These are phyloP conservation scores for Tetanocera ferruginea DNA, from an alignment of 2,888 invertebrate genomes.

Conservation along the genomic window DNA sequence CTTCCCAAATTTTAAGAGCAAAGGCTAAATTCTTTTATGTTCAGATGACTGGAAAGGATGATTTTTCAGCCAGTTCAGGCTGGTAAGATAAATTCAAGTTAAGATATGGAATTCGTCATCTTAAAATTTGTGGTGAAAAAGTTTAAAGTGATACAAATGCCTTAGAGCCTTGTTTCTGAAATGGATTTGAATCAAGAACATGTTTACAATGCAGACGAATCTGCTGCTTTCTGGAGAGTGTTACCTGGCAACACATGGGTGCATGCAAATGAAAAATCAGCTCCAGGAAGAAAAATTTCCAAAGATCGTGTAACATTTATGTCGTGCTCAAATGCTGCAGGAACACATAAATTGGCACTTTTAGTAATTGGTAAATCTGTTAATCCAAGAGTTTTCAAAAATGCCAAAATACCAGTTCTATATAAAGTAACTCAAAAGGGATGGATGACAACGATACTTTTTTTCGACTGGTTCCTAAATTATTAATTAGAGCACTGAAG, in stretches of 20 bases:
- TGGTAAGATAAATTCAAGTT: conserved; percentile 46
- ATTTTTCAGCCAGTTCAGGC: conserved; percentile 43
- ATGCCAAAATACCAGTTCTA: conserved; percentile 46
- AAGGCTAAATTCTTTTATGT: conserved; percentile 48
- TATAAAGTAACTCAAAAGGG: no score
- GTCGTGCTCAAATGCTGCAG: conserved; percentile 49
- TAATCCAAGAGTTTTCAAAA: conserved; percentile 45
- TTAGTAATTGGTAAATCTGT: conserved; percentile 33
- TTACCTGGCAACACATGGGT: conserved; percentile 47
- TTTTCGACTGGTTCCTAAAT: conserved; percentile 48
- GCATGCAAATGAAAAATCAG: conserved; percentile 40
- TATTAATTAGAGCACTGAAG: conserved; percentile 46
- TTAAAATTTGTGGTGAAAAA: conserved; percentile 44
- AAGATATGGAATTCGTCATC: conserved; percentile 39
- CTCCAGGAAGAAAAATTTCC: conserved; percentile 39
- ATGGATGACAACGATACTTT: conserved; percentile 45
- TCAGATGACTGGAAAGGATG: conserved; percentile 43
- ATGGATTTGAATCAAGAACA: conserved; percentile 43
- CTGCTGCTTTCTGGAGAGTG: conserved; percentile 51
- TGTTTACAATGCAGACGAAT: conserved; percentile 51
- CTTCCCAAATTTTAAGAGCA: conserved; percentile 45
- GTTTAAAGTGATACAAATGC: no score
- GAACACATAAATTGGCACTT: conserved; percentile 39
- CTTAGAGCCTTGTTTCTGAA: conserved; percentile 36
- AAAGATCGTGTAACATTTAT: conserved; percentile 48